Evolutionary conservation across 2,113 vertebrate species (phyloP), one percentile per base, ranked within the genome.

Genomic region (Barbus barbus): DNA sequence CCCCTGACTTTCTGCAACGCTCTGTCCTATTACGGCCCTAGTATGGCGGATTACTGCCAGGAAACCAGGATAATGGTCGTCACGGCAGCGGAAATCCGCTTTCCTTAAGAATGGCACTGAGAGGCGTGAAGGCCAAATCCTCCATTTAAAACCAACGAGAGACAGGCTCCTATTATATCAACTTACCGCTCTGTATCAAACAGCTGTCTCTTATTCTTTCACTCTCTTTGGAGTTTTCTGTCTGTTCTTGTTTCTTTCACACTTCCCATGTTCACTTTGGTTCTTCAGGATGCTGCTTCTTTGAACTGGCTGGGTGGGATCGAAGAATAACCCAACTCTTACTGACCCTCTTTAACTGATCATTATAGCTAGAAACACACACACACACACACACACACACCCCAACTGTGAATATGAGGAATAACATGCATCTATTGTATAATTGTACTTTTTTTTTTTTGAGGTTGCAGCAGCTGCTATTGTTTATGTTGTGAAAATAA

Each of bases 81-180:
- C 81, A 80, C 76, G 63, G 74, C 61, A 58, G 76, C 56, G 71
- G 83, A 83, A 87, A 88, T 88, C 87, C 85, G 85, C 85, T 88
- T 87, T 87, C 85, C 83, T 85, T 77, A 85, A 88, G 83, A 85
- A 75, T 60, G 81, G 48, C 69, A 69, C 78, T 77, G 87, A 84
- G 76, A 88, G 53, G 87, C 83, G 65, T 88, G 85, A 87, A 88
- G 79, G 67, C 85, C 87, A 88, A 86, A 86, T 88, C 83, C 85
- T 82, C 73, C 78, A 78, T 84, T 86, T 84, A 88, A 86, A 88
- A 82, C 74, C 79, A n/a, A 53, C 69, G 4, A 79, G 65, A 87
- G 76, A 85, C 58, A 53, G 71, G 9, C 69, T 16, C 77, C 80
- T 83, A 86, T 86, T 88, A 87, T 80, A 83, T 63, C 77, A 84